Base-by-base conservation (phyloP, 2,797 vertebrate species). In the Myotis planiceps region DNA sequence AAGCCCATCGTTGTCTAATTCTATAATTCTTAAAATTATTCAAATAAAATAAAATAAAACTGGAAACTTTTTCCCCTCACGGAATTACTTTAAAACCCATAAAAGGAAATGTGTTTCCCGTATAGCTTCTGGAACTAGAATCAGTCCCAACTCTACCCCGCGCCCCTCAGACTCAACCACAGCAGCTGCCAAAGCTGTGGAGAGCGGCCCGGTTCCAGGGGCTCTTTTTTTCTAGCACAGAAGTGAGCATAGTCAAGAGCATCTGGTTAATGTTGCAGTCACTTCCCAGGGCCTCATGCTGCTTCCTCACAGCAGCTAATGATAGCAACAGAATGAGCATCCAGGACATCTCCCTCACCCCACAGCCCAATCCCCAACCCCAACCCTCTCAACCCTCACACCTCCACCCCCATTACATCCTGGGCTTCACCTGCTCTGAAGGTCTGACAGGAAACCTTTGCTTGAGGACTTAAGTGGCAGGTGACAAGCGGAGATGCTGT, bases 221-320 rank as follows among this genome's bases (percentile, higher is more conserved):
- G 71, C 60, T 74, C 78, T 72, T 86, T 97, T 83, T 80, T 88
- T 60, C 90, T 85, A 87, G 72, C 82, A 65, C 74, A 71, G 74
- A 34, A 65, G 37, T 78, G 69, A 93, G 74, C 65, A 27, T 18
- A 83, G 23, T 81, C 60, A 12, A 39, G 74, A 89, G 37, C 47
- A 93, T 97, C 96, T 94, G 96, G 82, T 76, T 90, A 96, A 78
- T 90, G 74, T 86, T 63, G 47, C 69, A 42, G 51, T 95, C 84
- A 92, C 85, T 95, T 97, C 81, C 92, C 63, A 79, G 80, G 42
- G 49, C 71, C 76, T 86, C 84, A 14, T 27, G 58, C 34, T n/a
- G 55, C 83, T 96, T 97, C 91, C 92, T 96, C 69, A 7, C 7
- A 21, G 80, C 16, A n/a, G 45, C 49, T 82, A 79, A 94, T 82